These are phyloP conservation scores for Melanostoma scalare DNA, from an alignment of 2,888 invertebrate species.

Conservation along the genomic window DNA sequence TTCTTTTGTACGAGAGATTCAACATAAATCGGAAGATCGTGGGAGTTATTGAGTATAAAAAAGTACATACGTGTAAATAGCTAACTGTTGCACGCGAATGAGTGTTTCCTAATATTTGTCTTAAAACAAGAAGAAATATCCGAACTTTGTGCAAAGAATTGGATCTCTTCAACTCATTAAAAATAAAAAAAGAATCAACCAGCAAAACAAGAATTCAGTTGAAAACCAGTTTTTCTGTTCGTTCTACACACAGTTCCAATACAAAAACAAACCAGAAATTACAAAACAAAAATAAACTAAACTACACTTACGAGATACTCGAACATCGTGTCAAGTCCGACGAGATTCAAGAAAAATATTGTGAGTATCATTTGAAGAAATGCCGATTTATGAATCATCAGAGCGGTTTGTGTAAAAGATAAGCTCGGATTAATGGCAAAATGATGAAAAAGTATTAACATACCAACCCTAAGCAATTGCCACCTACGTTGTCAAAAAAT, in stretches of 20 bases:
- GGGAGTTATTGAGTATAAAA: conserved; percentile 16
- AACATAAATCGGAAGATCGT: conserved; percentile 15
- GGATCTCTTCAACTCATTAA: not conserved
- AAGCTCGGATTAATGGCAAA: not conserved
- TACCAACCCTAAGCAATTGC: not conserved
- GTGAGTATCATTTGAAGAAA: not conserved
- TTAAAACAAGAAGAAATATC: not conserved
- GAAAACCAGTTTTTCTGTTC: conserved; percentile 63
- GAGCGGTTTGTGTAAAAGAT: conserved; percentile 1
- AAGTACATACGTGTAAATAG: not conserved
- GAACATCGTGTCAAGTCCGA: conserved; percentile 28
- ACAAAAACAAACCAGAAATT: conserved; percentile 62
- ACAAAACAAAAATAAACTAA: conserved; percentile 50
- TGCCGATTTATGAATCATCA: conserved; percentile 27
- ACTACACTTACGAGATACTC: conserved; percentile 4
- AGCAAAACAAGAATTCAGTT: conserved; percentile 60
- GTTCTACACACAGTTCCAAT: conserved; percentile 21
- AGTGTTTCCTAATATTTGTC: not conserved
- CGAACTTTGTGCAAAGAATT: conserved; percentile 9
- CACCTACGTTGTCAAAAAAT: conserved; percentile 19
- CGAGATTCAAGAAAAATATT: conserved; percentile 8
- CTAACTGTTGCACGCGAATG: not conserved
- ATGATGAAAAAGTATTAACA: not conserved
- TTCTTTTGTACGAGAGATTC: not conserved
- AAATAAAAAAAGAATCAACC: conserved; percentile 12